Evolutionary conservation across 2,888 invertebrate genomes (phyloP).

Genomic region (Patella depressa): DNA sequence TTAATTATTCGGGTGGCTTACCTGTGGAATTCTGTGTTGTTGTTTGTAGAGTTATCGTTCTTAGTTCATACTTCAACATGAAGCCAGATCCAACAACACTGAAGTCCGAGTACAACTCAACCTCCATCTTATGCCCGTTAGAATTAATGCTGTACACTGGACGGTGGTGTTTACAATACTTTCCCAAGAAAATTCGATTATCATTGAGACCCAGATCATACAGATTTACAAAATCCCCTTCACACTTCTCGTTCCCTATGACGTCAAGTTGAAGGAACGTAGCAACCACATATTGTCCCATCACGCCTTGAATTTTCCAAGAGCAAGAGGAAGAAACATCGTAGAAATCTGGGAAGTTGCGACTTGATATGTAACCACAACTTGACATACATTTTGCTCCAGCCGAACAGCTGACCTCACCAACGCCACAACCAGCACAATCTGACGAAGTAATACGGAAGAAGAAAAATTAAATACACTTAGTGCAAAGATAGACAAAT

Average conservation of each 20-base stretch:
- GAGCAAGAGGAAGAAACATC: constrained; percentile 11
- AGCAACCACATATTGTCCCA: constrained; percentile 18
- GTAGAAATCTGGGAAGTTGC: constrained; percentile 16
- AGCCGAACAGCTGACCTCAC: constrained; percentile 17
- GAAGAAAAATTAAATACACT: neutral
- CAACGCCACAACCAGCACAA: constrained; percentile 19
- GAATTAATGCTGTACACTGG: constrained; percentile 12
- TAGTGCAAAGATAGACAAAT: no score
- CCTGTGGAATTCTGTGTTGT: neutral
- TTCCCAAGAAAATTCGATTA: neutral
- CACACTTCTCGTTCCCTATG: constrained; percentile 13
- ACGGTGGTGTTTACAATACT: constrained; percentile 10
- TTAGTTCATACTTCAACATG: constrained; percentile 8
- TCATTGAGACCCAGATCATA: constrained; percentile 10
- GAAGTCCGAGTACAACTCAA: constrained; percentile 20
- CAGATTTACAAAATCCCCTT: constrained; percentile 20
- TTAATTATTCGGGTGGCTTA: neutral
- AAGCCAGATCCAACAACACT: constrained; percentile 8
- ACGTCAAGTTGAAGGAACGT: constrained; percentile 18
- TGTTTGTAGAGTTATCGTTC: neutral
- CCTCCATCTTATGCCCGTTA: constrained; percentile 16
- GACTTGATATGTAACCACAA: constrained; percentile 21
- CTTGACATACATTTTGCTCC: neutral
- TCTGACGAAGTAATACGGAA: neutral
- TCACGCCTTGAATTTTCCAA: constrained; percentile 16